Base-by-base conservation (phyloP, 2,888 invertebrate genomes). In the Zonitis immaculata region DNA sequence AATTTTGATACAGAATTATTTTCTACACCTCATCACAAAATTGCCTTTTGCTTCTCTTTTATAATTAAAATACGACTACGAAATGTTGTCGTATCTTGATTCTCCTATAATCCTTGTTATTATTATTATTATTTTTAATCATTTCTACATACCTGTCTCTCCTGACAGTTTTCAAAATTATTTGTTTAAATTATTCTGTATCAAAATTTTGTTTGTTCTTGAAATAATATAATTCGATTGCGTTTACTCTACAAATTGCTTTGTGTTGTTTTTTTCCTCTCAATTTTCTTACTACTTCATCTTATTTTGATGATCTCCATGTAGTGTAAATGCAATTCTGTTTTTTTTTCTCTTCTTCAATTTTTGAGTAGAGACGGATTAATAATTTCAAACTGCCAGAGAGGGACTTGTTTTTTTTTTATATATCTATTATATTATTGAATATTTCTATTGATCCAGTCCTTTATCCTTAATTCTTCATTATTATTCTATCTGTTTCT, bases 371-470 rank as follows among this genome's bases (percentile, higher is more conserved):
- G 16, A n/a, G 11, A 28, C 2, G 3, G 11, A n/a, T 3, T 2
- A 35, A 8, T 9, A 18, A 6, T 39, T n/a, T 39, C 39, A 39
- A 39, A 39, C 39, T 39, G 39, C 39, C 39, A 39, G 39, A n/a
- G 20, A 39, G 39, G 39, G 39, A 39, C 39, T 39, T 39, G 39
- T 39, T 39, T n/a, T n/a, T n/a, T n/a, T n/a, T n/a, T n/a, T n/a
- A n/a, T n/a, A n/a, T n/a, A n/a, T n/a, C n/a, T 39, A 39, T 39
- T 18, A 16, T 39, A 39, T 18, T 39, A 20, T 39, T 8, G 1
- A 39, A 39, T 8, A 16, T 16, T 28, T 14, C 32, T 32, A 39
- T 35, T 35, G 6, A 35, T 6, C 16, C 35, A 35, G 14, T 35
- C 35, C 35, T 35, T 9, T 35, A 35, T 35, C 35, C 35, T 35